phyloP scores from a whole-genome alignment of 2,888 invertebrate species.

The Caenorhabditis sulstoni region DNA sequence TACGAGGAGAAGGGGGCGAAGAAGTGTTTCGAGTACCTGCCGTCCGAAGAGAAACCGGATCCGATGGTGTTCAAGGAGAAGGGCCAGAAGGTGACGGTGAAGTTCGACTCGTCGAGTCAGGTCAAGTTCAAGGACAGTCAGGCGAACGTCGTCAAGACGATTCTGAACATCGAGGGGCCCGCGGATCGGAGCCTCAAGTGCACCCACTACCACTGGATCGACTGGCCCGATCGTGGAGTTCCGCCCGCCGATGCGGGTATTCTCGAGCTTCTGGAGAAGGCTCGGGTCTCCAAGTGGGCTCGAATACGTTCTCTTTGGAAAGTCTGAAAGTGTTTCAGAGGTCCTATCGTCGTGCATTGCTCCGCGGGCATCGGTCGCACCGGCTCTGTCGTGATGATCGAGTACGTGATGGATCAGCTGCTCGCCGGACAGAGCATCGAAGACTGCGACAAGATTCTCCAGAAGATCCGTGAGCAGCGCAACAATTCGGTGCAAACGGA shows the following conservation, averaged over 20 bases:
- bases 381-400: conserved; percentile 66
- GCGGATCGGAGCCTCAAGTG: conserved; percentile 28
- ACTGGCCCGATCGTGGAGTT: conserved; percentile 68
- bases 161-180: conserved; percentile 29
- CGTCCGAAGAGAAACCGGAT: conserved; percentile 44
- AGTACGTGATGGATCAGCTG: conserved; percentile 64
- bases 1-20: conserved; percentile 61
- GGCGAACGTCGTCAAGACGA: conserved; percentile 44
- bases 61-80: conserved; percentile 46
- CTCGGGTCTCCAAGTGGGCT: conserved; percentile 28
- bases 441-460: conserved; percentile 56
- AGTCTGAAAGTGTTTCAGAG: too few species aligned
- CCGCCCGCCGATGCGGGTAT: conserved; percentile 60
- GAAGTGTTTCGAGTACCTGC: conserved; percentile 63
- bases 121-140: conserved; percentile 1
- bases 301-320: too few species aligned
- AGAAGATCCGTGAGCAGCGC: conserved; percentile 62
- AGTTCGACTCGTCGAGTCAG: conserved; percentile 20
- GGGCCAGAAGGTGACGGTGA: conserved; percentile 44
- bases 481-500: conserved; percentile 67
- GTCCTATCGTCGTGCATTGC: conserved; percentile 67
- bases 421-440: conserved; percentile 49
- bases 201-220: conserved; percentile 66
- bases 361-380: conserved; percentile 69
- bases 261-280: conserved; percentile 53